A percentile compares a stretch with the other conserved stretches of the same genome.
Evolutionary conservation across 2,797 vertebrate species (phyloP).

Genomic region (Myoxocephalus aenaeus): DNA sequence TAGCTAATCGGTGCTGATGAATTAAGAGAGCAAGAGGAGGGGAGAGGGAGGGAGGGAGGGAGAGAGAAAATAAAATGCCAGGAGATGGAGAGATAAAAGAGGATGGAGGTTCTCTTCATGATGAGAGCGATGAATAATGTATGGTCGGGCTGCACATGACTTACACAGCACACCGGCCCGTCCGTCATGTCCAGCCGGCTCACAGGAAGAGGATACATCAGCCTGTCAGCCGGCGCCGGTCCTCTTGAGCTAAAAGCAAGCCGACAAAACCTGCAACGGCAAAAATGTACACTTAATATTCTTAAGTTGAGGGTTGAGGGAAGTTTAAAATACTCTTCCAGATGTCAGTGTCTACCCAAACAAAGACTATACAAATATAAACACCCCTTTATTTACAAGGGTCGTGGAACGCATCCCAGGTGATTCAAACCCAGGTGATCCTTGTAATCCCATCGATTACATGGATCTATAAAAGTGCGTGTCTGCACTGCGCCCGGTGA

Average conservation of each 20-base stretch:
- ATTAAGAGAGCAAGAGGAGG: slow-evolving; percentile 52
- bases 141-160: slow-evolving; percentile 70
- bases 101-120: slow-evolving; percentile 69
- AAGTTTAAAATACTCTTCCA: not conserved
- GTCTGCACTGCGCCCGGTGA: not conserved
- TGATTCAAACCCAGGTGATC: not conserved
- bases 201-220: slow-evolving; percentile 30
- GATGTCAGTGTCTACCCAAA: not conserved
- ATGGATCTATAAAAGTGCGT: not conserved
- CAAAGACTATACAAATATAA: not conserved
- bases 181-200: slow-evolving; percentile 67
- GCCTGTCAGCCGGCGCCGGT: slow-evolving; percentile 31
- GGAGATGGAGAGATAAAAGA: slow-evolving; percentile 73
- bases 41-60: slow-evolving; percentile 7
- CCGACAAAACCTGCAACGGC: slow-evolving; percentile 23
- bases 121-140: slow-evolving; percentile 82
- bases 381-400: not conserved
- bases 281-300: slow-evolving; percentile 6
- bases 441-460: not conserved
- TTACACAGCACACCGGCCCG: slow-evolving; percentile 64
- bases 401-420: not conserved
- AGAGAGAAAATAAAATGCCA: slow-evolving; percentile 50
- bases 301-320: not conserved
- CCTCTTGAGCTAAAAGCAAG: slow-evolving; percentile 29
- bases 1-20: slow-evolving; percentile 62